Conservation (phyloP, 35 echinoderm and acorn worm species). For the Anneissia japonica region DNA sequence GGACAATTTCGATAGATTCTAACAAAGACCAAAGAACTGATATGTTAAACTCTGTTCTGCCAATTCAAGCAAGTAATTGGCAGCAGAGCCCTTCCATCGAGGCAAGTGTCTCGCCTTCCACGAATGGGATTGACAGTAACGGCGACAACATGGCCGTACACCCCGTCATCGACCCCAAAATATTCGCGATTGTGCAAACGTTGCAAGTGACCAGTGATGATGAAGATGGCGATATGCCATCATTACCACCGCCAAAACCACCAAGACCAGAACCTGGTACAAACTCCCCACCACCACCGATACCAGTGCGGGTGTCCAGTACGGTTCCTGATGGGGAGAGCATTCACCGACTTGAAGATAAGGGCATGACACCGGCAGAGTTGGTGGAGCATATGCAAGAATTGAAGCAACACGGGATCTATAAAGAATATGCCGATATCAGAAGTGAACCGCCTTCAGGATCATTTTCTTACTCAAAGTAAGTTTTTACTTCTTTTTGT, state of each 20-base stretch:
- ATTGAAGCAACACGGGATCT: slow-evolving; percentile 76
- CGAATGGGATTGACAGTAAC: not conserved
- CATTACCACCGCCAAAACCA: slow-evolving; percentile 72
- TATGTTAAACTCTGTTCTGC: not conserved
- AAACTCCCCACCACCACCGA: slow-evolving; percentile 44
- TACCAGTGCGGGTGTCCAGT: slow-evolving; percentile 29
- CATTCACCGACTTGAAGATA: slow-evolving; percentile 55
- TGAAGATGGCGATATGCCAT: not conserved
- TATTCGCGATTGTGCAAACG: not conserved
- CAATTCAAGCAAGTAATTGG: not conserved
- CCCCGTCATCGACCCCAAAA: not conserved
- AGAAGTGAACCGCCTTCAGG: slow-evolving; percentile 84
- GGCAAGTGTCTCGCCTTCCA: not conserved
- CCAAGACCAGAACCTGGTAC: slow-evolving; percentile 42
- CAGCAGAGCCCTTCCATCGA: not conserved
- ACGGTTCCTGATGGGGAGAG: slow-evolving; percentile 13
- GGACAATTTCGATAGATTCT: not conserved
- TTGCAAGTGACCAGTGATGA: not conserved
- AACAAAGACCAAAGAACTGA: not conserved
- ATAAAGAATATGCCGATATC: slow-evolving; percentile 90
- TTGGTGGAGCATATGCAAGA: slow-evolving; percentile 71
- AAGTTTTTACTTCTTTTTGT: slow-evolving; percentile 39
- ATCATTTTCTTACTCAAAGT: slow-evolving; percentile 89
- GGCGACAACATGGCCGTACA: not conserved
- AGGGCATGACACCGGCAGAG: slow-evolving; percentile 61